A percentile compares a stretch with the other conserved stretches of the same genome.
phyloP scores from a whole-genome alignment of 2,797 vertebrate genomes.

The Columba guinea region DNA sequence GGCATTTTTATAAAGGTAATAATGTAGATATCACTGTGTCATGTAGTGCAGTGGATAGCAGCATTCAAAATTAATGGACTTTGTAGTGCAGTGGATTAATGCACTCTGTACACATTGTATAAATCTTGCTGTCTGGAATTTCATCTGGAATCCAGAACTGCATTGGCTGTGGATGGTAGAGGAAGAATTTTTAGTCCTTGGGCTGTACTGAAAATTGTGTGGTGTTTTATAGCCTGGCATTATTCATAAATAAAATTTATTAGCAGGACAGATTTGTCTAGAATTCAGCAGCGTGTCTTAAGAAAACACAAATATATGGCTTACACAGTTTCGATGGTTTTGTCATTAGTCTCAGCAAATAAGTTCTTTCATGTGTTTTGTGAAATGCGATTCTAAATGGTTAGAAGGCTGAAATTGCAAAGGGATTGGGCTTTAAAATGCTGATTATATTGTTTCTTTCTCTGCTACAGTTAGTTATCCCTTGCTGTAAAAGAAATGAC shows the following conservation, averaged over 20 bases:
- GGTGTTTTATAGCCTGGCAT: neutral
- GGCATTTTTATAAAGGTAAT: slow-evolving; percentile 45
- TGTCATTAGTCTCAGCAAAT: slow-evolving; percentile 22
- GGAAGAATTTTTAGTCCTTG: neutral
- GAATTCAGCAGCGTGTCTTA: neutral
- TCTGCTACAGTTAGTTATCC: neutral
- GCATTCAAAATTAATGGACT: slow-evolving; percentile 69
- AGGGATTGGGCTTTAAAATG: neutral
- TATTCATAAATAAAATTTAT: slow-evolving; percentile 41
- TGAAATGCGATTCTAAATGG: neutral
- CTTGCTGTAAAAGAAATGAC: neutral
- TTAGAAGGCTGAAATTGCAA: neutral
- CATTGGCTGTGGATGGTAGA: neutral
- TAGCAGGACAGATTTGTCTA: neutral
- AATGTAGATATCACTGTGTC: slow-evolving; percentile 29
- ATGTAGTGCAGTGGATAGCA: slow-evolving; percentile 38
- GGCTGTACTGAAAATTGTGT: neutral
- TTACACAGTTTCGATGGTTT: neutral
- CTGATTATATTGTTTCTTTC: neutral
- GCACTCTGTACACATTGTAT: neutral
- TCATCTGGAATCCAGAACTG: slow-evolving; percentile 6
- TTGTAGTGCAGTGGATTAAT: slow-evolving; percentile 53
- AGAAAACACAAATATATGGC: neutral
- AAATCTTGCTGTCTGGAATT: slow-evolving; percentile 47
- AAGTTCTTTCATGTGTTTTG: neutral